These are phyloP conservation scores for Fulmarus glacialis DNA, from an alignment of 2,113 vertebrate genomes.

Conservation along the genomic window DNA sequence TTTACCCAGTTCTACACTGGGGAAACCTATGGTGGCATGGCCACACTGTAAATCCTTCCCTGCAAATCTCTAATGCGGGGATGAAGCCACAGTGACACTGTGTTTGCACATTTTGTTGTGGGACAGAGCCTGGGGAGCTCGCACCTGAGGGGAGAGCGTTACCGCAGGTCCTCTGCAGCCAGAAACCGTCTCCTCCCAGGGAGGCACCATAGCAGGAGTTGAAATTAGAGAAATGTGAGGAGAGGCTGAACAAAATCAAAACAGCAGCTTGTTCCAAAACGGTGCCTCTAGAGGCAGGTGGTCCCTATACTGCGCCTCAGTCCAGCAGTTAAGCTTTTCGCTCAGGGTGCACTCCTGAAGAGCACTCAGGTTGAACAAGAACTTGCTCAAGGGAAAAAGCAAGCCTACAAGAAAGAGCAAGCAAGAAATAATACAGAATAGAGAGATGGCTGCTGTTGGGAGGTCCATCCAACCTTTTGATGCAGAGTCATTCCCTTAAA, in stretches of 20 bases:
- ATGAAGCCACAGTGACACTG: background rate
- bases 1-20: background rate
- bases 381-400: background rate
- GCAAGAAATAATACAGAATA: background rate
- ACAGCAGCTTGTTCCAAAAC: background rate
- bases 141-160: background rate
- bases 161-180: background rate
- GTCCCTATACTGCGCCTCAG: background rate
- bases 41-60: background rate
- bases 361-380: fast-evolving
- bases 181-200: background rate
- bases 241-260: background rate
- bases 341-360: background rate
- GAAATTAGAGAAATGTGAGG: background rate
- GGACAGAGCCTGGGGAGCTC: background rate
- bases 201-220: background rate
- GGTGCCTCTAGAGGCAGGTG: background rate
- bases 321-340: background rate
- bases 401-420: background rate
- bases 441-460: background rate
- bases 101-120: background rate
- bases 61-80: background rate
- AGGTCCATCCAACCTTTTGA: background rate
- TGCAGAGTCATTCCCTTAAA: background rate
- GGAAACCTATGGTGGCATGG: background rate